These are phyloP conservation scores for Gallirallus australis DNA, from an alignment of 2,797 vertebrate genomes.

Conservation along the genomic window DNA sequence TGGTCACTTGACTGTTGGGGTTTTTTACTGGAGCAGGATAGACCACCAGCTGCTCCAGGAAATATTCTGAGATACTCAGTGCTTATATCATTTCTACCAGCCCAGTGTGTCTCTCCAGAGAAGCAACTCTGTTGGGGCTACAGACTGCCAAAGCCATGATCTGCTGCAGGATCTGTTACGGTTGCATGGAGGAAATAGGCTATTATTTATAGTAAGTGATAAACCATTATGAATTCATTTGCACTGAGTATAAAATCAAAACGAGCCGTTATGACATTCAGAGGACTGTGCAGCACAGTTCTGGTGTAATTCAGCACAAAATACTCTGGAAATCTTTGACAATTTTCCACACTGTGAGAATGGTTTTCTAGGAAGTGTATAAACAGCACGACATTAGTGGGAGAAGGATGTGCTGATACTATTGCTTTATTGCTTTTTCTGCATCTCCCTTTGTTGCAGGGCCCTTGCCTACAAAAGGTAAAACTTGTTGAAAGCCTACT, in stretches of 20 bases:
- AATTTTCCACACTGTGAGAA: conserved; percentile 17
- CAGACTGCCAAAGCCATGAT: background rate
- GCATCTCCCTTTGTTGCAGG: background rate
- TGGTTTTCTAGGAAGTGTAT: background rate
- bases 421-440: background rate
- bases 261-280: conserved; percentile 34
- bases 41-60: background rate
- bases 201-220: conserved; percentile 72
- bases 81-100: background rate
- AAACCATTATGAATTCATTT: conserved; percentile 61
- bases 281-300: conserved; percentile 32
- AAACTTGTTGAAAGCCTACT: background rate
- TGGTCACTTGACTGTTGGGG: background rate
- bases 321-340: conserved; percentile 35
- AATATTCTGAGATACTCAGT: background rate
- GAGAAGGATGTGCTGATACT: background rate
- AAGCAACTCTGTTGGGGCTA: background rate
- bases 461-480: background rate
- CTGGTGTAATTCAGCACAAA: conserved; percentile 54
- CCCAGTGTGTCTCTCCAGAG: background rate
- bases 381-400: background rate
- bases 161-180: conserved; percentile 25
- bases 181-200: conserved; percentile 46
- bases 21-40: background rate
- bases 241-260: conserved; percentile 34